A percentile compares a stretch with the other conserved stretches of the same genome.
These are phyloP conservation scores for Oplegnathus fasciatus DNA, from an alignment of 2,113 vertebrate species.

Conservation along the genomic window DNA sequence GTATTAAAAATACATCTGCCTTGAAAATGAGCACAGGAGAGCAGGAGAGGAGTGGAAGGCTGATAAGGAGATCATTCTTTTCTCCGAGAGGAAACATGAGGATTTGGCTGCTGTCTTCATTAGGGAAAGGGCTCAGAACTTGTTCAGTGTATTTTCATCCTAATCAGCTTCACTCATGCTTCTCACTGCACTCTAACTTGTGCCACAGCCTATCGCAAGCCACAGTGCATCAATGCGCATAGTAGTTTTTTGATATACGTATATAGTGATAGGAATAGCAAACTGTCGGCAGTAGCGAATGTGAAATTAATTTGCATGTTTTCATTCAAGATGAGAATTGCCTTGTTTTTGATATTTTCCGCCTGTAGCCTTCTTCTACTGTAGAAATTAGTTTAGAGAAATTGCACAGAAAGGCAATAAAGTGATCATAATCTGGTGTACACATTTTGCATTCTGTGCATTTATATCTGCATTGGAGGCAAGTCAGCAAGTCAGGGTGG, in stretches of 20 bases:
- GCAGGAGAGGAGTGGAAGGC: background rate
- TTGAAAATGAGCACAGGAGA: slow-evolving; percentile 36
- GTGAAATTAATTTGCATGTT: background rate
- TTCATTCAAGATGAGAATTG: background rate
- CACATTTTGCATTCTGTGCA: slow-evolving; percentile 9
- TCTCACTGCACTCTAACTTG: background rate
- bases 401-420: background rate
- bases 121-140: slow-evolving; percentile 22
- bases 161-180: slow-evolving; percentile 9
- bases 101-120: slow-evolving; percentile 56
- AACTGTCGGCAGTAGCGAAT: background rate
- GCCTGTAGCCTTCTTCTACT: background rate
- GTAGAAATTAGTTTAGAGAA: background rate
- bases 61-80: slow-evolving; percentile 23
- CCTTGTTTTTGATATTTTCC: background rate
- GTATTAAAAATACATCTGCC: slow-evolving; percentile 38
- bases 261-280: background rate
- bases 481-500: background rate
- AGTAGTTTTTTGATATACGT: background rate
- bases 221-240: background rate
- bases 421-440: background rate
- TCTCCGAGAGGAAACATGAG: slow-evolving; percentile 33
- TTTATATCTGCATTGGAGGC: background rate
- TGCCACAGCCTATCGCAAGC: background rate
- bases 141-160: slow-evolving; percentile 32